These are phyloP conservation scores for Drosophila pegasa DNA, from an alignment of 2,888 invertebrate genomes.

Conservation along the genomic window DNA sequence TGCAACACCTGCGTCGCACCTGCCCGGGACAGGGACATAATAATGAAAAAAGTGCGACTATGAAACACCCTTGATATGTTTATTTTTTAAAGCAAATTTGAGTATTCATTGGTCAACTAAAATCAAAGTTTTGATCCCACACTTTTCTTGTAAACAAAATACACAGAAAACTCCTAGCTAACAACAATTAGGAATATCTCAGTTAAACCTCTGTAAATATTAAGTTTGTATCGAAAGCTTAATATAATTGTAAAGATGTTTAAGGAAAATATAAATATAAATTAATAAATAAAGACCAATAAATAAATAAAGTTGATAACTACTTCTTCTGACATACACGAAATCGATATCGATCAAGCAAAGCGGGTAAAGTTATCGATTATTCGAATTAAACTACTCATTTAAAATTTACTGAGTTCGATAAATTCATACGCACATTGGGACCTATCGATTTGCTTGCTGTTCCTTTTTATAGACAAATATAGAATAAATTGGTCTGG, in stretches of 20 bases:
- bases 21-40: slow-evolving; percentile 30
- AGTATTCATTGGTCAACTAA: too few species aligned
- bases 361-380: not conserved
- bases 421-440: not conserved
- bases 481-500: not conserved
- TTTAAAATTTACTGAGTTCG: not conserved
- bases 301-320: too few species aligned
- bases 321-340: not conserved
- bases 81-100: too few species aligned
- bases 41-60: slow-evolving; percentile 23
- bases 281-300: too few species aligned
- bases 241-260: too few species aligned
- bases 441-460: not conserved
- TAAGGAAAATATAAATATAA: too few species aligned
- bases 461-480: not conserved
- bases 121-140: too few species aligned
- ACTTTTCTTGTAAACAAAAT: too few species aligned
- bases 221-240: too few species aligned
- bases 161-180: too few species aligned
- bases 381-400: not conserved
- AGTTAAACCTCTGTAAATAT: too few species aligned
- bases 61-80: not conserved
- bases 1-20: slow-evolving; percentile 46
- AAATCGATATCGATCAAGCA: not conserved
- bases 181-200: too few species aligned